These are phyloP conservation scores for Siphamia tubifer DNA, from an alignment of 2,113 vertebrate species.

Conservation along the genomic window DNA sequence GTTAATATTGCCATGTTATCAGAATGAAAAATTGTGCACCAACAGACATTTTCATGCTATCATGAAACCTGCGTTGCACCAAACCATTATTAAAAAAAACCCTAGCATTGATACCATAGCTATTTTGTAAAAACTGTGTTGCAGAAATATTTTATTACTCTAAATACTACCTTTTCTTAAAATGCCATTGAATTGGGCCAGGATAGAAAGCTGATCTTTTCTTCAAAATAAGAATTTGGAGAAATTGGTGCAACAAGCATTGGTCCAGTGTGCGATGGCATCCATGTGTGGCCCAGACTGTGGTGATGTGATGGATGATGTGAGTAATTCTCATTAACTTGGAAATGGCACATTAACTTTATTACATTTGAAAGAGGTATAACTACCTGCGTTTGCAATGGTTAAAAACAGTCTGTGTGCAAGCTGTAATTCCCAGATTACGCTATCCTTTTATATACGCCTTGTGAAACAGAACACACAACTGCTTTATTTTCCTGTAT, in stretches of 20 bases:
- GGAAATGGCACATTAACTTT: slow-evolving; percentile 70
- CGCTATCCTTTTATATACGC: slow-evolving; percentile 50
- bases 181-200: no score
- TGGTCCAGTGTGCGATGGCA: slow-evolving; percentile 14
- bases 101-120: no score
- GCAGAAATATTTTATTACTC: no score
- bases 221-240: no score
- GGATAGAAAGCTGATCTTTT: no score
- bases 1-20: no score
- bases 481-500: slow-evolving; percentile 52
- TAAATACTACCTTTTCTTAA: no score
- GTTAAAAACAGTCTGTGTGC: slow-evolving; percentile 26
- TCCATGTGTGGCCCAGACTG: slow-evolving; percentile 62
- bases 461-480: slow-evolving; percentile 65
- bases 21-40: no score
- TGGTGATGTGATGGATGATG: slow-evolving; percentile 74
- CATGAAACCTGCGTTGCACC: no score
- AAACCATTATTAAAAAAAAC: no score
- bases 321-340: slow-evolving; percentile 70
- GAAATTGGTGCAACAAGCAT: neutral
- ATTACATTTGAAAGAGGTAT: slow-evolving; percentile 54
- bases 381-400: slow-evolving; percentile 43
- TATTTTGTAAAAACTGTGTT: no score
- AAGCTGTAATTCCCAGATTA: slow-evolving; percentile 60
- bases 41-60: no score